A percentile compares a stretch with the other conserved stretches of the same genome.
phyloP scores from a whole-genome alignment of 2,113 vertebrate genomes.

The Phalacrocorax aristotelis region DNA sequence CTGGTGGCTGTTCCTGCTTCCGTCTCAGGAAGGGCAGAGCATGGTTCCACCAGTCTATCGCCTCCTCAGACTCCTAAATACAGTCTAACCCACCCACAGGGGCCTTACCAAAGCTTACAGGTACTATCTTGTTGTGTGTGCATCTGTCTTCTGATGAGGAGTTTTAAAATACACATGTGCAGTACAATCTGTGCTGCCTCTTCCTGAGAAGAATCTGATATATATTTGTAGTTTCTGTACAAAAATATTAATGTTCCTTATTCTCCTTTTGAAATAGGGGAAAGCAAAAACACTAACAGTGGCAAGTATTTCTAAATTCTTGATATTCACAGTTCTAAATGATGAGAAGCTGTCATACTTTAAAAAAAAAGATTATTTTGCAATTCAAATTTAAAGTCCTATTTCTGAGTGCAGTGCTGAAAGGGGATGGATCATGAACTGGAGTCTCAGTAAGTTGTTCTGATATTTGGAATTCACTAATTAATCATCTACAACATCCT shows the following conservation, averaged over 20 bases:
- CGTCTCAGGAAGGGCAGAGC: background rate
- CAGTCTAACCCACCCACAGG: background rate
- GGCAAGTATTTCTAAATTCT: background rate
- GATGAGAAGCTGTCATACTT: background rate
- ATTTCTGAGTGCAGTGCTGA: background rate
- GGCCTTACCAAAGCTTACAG: background rate
- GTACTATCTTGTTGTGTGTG: background rate
- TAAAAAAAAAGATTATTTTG: background rate
- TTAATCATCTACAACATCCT: background rate
- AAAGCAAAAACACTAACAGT: background rate
- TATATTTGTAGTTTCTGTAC: background rate
- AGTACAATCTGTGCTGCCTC: background rate
- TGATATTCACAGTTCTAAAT: background rate
- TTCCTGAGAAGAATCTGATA: background rate
- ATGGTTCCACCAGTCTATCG: background rate
- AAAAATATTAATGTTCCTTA: background rate
- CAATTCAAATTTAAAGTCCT: background rate
- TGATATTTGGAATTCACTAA: background rate
- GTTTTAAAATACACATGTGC: background rate
- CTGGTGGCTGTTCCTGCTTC: background rate
- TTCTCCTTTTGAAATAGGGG: background rate
- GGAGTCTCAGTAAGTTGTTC: background rate
- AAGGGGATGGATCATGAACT: background rate
- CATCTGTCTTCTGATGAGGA: background rate
- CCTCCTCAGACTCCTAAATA: background rate